A percentile compares a stretch with the other conserved stretches of the same genome.
Conservation (phyloP, 2,888 invertebrate genomes). For the Patella pellucida region DNA sequence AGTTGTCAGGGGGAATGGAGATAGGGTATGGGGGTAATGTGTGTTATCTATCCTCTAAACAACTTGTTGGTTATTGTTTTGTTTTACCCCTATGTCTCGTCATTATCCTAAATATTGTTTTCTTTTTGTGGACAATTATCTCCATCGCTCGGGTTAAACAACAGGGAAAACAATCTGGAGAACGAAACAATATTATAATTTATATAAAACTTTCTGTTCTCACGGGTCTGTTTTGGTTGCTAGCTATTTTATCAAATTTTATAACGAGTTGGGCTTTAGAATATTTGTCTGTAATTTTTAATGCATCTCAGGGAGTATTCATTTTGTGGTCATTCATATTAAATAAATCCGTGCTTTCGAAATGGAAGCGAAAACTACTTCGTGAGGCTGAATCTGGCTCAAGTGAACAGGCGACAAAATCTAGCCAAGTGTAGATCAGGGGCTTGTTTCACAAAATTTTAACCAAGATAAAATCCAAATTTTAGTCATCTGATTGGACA, state of each 20-base stretch:
- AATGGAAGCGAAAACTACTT: background rate
- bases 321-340: slow-evolving; percentile 45
- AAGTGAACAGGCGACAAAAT: no score
- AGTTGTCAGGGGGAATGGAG: slow-evolving; percentile 15
- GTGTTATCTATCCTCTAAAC: slow-evolving; percentile 32
- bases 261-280: slow-evolving; percentile 32
- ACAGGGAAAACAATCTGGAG: no score
- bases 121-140: slow-evolving; percentile 40
- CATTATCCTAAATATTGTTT: slow-evolving; percentile 41
- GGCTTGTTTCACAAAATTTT: no score
- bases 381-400: no score
- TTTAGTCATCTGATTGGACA: no score
- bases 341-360: slow-evolving; percentile 36
- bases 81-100: slow-evolving; percentile 40
- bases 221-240: slow-evolving; percentile 48
- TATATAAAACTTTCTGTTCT: slow-evolving; percentile 46
- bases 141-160: no score
- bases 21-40: slow-evolving; percentile 36
- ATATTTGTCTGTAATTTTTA: slow-evolving; percentile 40
- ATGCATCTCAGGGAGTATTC: slow-evolving; percentile 46
- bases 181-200: no score
- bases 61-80: slow-evolving; percentile 38
- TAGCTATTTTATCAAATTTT: slow-evolving; percentile 41
- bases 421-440: no score
- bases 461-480: no score